Base-by-base conservation (phyloP, 2,113 vertebrate genomes). In the Setophaga petechia region DNA sequence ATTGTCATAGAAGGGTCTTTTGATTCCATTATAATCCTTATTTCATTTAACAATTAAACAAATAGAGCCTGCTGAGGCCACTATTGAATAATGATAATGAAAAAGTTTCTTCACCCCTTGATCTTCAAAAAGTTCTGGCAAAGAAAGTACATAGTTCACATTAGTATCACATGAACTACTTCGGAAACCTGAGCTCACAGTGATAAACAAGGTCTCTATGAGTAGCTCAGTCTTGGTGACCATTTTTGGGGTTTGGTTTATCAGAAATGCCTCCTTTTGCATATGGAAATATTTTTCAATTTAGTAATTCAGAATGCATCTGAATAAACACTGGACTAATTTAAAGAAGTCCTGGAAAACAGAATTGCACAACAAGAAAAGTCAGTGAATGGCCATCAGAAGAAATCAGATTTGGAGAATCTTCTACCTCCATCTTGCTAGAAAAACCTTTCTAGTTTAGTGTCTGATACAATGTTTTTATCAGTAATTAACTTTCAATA, bases 41-140 rank as follows among this genome's bases (percentile, higher is more conserved):
- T 57, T 95, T 96, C 79, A 90, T 96, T 87, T 92, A 89, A 73
- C 54, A 96, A 66, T 92, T 94, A 90, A 96, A 95, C 59, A 88
- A 86, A 84, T 37, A 86, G 49, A 92, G 76, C 68, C 72, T 86
- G 65, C 67, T 58, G 66, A 92, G 57, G 62, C 61, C 54, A 55
- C 61, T 74, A 6, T 2, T 71, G 79, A 90, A 93, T 89, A 87
- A 82, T 44, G 65, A 52, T 46, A 65, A 91, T 0, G 8, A 76
- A 82, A 66, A 88, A 72, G 79, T 74, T 85, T 91, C 75, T 85
- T 94, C 59, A 76, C 52, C 31, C 12, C 7, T 2, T 46, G 62
- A 69, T 67, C 61, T 81, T 91, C 63, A 77, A 33, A 84, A 94
- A 74, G 76, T 93, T 93, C 35, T 78, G 46, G 63, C 63, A 90